Evolutionary conservation across 2,888 invertebrate genomes (phyloP), one percentile per base, ranked within the genome.

Genomic region (Rambutsinella grinnellia): DNA sequence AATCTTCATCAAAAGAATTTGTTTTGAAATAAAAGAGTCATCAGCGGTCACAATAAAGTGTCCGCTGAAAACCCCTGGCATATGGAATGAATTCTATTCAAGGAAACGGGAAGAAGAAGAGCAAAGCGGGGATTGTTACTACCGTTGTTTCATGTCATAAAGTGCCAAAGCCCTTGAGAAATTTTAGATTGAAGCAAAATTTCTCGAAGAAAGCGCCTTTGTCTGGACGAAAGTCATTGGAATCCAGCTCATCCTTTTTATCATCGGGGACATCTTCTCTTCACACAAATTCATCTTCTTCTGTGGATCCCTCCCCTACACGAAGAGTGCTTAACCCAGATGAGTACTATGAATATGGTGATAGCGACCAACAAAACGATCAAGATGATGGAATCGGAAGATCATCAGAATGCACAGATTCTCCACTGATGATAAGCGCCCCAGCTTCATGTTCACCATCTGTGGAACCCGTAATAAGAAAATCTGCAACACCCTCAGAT

Each of bases 131-230:
- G 1, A 51, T 75, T 63, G 63, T 75, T n/a, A 68, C 68, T n/a
- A 75, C 75, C 24, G 62, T 63, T 17, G 69, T 77, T 23, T 67
- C 67, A 54, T 77, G 77, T 46, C 62, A 71, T 49, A 66, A 53
- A 46, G 77, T 77, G 15, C 77, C 77, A n/a, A 71, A 71, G 23
- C 71, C 77, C 19, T 58, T 77, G 66, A 51, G 77, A 56, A 77
- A 77, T 49, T 62, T 77, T 26, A 61, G 61, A 17, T 15, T 75
- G 44, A 77, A 58, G 56, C 74, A 74, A n/a, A 66, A 66, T 8
- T 74, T 74, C 61, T 61, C 24, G 17, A 67, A 74, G 17, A 74
- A 74, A 24, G 58, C 66, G 23, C 74, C 66, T 0, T 13, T 61
- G 2, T 74, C 74, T 2, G 74, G 74, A 8, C 49, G 74, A 61